phyloP scores from a whole-genome alignment of 2,113 vertebrate species.

The Cricetomys ansorgei region DNA sequence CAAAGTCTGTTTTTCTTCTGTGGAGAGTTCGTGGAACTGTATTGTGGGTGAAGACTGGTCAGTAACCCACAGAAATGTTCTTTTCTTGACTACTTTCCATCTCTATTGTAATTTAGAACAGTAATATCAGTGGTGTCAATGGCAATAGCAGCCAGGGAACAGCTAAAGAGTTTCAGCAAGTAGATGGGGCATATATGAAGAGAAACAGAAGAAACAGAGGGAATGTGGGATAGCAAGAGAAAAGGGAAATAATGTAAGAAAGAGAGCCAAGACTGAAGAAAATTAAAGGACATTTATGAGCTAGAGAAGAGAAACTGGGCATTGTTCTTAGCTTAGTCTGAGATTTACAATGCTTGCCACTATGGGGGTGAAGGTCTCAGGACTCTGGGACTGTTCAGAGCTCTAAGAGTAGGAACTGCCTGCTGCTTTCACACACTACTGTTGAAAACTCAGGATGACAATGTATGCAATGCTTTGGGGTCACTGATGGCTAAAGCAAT shows the following conservation, averaged over 20 bases:
- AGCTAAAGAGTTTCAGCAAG: neutral
- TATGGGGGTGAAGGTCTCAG: neutral
- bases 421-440: neutral
- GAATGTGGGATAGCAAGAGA: fast-evolving
- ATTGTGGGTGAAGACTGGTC: no score
- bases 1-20: no score
- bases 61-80: no score
- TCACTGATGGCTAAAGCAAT: neutral
- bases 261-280: neutral
- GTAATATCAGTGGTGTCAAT: neutral
- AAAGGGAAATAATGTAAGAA: neutral
- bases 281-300: no score
- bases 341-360: neutral
- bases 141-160: neutral
- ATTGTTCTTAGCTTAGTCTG: neutral
- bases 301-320: neutral
- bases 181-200: neutral
- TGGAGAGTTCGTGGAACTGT: no score
- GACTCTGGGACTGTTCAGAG: neutral
- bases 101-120: neutral
- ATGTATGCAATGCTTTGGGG: neutral
- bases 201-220: neutral
- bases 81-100: neutral
- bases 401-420: neutral
- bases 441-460: neutral